Evolutionary conservation across 2,797 vertebrate genomes (phyloP), one percentile per base, ranked within the genome.

Genomic region (Amniataba percoides): DNA sequence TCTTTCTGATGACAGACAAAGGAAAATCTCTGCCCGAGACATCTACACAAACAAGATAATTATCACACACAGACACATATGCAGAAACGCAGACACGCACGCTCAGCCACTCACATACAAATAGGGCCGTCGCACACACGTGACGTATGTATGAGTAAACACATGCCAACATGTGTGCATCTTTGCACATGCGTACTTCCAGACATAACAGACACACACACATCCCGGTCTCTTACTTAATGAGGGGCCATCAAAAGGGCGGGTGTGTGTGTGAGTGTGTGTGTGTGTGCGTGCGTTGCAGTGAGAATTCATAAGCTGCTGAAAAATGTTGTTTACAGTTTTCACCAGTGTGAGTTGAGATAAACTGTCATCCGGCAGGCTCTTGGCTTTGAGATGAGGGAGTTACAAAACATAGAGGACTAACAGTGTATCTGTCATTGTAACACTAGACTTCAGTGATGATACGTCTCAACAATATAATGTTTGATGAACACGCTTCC

Each of bases 261-360:
- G 89, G 25, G 86, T n/a, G n/a, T n/a, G n/a, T n/a, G n/a, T n/a
- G n/a, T n/a, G n/a, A n/a, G n/a, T n/a, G n/a, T n/a, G n/a, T n/a
- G n/a, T n/a, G n/a, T n/a, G 53, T 31, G 27, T 31, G 86, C 67
- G 84, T 71, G 77, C 71, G 76, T 67, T 81, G 83, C 42, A 48
- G 83, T 58, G 72, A 91, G 84, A 92, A 87, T 78, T 87, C 88
- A 91, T 94, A 91, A 92, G 90, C 93, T 82, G 88, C 82, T 87
- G 84, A 94, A 89, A 94, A 93, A 94, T 92, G 88, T 92, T 94
- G 91, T 94, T 95, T 94, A 92, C 91, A 87, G 90, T 88, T 91
- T 92, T 89, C 74, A 71, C 82, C 91, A 78, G 77, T 81, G 82
- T 73, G 81, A 92, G 77, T 89, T 90, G n/a, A n/a, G n/a, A n/a